A percentile compares a stretch with the other conserved stretches of the same genome.
Conservation (phyloP, 2,888 invertebrate genomes). For the Synergus umbraculus region DNA sequence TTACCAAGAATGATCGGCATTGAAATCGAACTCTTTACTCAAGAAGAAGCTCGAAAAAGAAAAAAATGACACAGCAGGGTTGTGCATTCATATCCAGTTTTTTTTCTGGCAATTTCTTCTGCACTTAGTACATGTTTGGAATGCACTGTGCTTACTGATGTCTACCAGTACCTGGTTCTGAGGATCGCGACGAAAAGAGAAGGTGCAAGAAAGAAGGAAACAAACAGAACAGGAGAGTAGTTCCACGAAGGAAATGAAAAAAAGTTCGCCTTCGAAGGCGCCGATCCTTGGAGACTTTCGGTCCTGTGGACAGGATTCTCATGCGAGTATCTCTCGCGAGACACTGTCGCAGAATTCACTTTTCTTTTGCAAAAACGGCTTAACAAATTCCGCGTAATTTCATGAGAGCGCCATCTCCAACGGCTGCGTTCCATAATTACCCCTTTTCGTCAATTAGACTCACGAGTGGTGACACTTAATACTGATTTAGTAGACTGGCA, state of each 20-base stretch:
- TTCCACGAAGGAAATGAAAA: conserved; percentile 49
- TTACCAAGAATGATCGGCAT: neutral
- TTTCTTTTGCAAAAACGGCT: conserved; percentile 52
- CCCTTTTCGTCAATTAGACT: conserved; percentile 64
- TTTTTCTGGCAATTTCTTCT: conserved; percentile 32
- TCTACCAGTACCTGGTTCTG: conserved; percentile 13
- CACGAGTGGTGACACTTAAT: conserved; percentile 62
- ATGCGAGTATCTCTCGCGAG: conserved; percentile 47
- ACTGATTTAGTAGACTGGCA: conserved; percentile 62
- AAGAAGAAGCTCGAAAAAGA: conserved; percentile 9
- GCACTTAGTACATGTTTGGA: conserved; percentile 39
- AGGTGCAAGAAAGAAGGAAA: conserved; percentile 40
- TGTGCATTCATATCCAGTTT: conserved; percentile 23
- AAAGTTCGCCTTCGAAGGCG: conserved; percentile 49
- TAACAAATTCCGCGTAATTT: conserved; percentile 60
- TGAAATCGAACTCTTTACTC: neutral
- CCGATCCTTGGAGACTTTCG: conserved; percentile 40
- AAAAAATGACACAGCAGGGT: conserved; percentile 1
- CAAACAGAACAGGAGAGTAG: conserved; percentile 51
- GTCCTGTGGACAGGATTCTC: conserved; percentile 43
- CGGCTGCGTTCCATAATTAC: conserved; percentile 59
- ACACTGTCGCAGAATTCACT: conserved; percentile 53
- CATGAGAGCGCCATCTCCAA: conserved; percentile 48
- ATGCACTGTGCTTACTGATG: conserved; percentile 26
- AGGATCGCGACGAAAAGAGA: conserved; percentile 34